Conservation (phyloP, 2,888 invertebrate genomes). For the Lasioglossum figueresi region DNA sequence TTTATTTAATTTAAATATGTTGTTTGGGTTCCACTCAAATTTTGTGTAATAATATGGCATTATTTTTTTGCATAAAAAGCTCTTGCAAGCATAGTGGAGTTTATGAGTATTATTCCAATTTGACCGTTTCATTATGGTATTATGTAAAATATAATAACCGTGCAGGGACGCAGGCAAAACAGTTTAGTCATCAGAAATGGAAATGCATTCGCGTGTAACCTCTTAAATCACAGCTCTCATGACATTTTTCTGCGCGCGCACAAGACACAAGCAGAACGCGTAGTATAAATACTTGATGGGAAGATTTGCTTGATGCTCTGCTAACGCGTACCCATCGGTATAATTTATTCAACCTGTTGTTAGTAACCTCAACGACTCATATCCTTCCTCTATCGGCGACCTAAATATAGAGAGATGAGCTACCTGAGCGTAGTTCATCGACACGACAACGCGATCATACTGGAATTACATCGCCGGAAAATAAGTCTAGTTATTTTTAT, state of each 20-base stretch:
- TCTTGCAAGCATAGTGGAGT: background rate
- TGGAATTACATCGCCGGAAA: slow-evolving; percentile 28
- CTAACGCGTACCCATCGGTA: slow-evolving; percentile 65
- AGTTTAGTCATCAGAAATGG: background rate
- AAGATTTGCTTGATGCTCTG: slow-evolving; percentile 45
- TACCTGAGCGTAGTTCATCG: slow-evolving; percentile 53
- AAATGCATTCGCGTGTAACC: background rate
- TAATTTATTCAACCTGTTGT: slow-evolving; percentile 75
- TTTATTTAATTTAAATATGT: background rate
- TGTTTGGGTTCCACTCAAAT: no score
- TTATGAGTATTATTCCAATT: background rate
- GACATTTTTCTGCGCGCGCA: background rate
- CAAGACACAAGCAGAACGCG: slow-evolving; percentile 13
- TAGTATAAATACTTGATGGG: slow-evolving; percentile 56
- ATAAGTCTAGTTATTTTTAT: background rate
- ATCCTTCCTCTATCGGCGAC: slow-evolving; percentile 73
- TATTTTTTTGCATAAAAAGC: background rate
- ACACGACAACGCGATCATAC: slow-evolving; percentile 18
- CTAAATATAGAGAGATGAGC: slow-evolving; percentile 52
- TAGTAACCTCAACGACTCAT: slow-evolving; percentile 73
- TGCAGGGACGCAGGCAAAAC: background rate
- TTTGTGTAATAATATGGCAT: no score
- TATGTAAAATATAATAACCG: background rate
- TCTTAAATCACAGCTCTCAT: background rate
- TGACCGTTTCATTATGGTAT: background rate